Evolutionary conservation across 2,797 vertebrate species (phyloP), one percentile per base, ranked within the genome.

Genomic region (Microctenopoma steveboyesi): DNA sequence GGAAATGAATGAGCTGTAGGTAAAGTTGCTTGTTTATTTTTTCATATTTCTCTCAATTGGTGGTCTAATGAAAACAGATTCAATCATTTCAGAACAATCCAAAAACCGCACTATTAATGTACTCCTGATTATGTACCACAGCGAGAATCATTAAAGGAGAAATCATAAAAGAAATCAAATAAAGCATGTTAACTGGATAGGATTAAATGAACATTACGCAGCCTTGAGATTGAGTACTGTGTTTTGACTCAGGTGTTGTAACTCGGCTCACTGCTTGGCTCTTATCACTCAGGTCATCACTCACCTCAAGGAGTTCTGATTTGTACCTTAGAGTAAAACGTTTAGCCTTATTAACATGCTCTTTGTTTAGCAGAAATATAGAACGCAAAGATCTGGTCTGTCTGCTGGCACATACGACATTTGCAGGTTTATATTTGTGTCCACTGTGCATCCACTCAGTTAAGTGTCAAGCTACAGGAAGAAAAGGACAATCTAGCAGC

Each of bases 381-480:
- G 2, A 13, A 39, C 49, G 28, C 28, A 22, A 28, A 42, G 42
- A 53, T 22, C n/a, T 35, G 13, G 50, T 28, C 16, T 66, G 3
- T 1, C 9, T 0, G 14, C 5, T 46, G 48, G 25, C 13, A 14
- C 18, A 5, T 39, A 7, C 7, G 7, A 22, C n/a, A 57, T 46
- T 52, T 47, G 47, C 46, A 60, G 42, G 28, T 64, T 73, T 48
- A 49, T 57, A 53, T 62, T 4, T 64, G 27, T 61, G 7, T 30
- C 58, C 64, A 28, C 8, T 58, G 50, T 66, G 53, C 56, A 40
- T 68, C 69, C 7, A 35, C 65, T 64, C 68, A 77, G 55, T 51
- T 50, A 64, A 72, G 28, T 72, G 73, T 72, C 71, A 37, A 71
- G 55, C 72, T 30, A 73, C 42, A 12, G 48, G 52, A 64, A 75